Conservation (phyloP, 1,140 invertebrate species). For the Lepidotrigona ventralis region DNA sequence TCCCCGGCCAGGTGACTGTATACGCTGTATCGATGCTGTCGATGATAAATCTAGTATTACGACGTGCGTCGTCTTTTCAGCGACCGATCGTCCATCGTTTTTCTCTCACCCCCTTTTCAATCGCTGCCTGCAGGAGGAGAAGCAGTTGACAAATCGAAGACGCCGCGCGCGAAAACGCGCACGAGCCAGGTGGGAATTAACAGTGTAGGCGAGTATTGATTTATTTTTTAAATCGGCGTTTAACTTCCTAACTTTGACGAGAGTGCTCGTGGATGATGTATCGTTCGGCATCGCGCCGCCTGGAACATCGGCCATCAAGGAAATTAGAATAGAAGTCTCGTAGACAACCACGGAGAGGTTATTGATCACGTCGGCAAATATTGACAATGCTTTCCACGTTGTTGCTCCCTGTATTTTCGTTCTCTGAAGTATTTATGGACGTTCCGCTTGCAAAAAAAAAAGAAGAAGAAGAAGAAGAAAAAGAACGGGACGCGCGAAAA, state of each 20-base stretch:
- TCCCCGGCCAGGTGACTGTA: not conserved
- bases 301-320: not conserved
- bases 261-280: not conserved
- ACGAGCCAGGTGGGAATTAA: too few species aligned
- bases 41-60: slow-evolving; percentile 1
- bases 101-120: not conserved
- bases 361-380: slow-evolving; percentile 11
- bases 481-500: not conserved
- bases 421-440: not conserved
- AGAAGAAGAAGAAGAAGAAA: not conserved
- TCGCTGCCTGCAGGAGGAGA: not conserved
- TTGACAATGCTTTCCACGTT: not conserved
- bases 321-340: not conserved
- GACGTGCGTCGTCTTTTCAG: too few species aligned
- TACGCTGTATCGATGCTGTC: not conserved
- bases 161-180: not conserved
- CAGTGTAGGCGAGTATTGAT: not conserved
- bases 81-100: not conserved
- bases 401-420: not conserved
- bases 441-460: not conserved
- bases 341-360: not conserved
- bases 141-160: not conserved
- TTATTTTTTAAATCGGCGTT: not conserved
- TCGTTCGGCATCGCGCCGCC: not conserved
- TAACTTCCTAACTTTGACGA: not conserved